Evolutionary conservation across 2,888 invertebrate genomes (phyloP).

Genomic region (Polylopha cassiicola): DNA sequence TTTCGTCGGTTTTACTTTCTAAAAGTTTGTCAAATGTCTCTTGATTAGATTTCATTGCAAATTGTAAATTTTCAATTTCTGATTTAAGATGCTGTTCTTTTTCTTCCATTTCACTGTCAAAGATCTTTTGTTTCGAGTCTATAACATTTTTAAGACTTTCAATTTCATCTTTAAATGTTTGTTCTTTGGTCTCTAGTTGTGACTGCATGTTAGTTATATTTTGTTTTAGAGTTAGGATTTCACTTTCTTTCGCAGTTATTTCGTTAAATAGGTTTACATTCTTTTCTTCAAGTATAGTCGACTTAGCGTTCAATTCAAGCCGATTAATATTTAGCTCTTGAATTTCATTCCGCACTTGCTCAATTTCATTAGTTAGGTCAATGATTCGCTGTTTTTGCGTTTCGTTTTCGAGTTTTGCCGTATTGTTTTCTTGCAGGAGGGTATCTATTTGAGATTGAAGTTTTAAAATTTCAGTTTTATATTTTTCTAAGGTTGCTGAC

Average conservation of each 20-base stretch:
- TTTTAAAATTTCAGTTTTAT: constrained; percentile 27
- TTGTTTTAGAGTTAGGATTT: constrained; percentile 27
- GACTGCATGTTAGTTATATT: constrained; percentile 21
- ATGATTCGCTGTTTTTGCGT: constrained; percentile 14
- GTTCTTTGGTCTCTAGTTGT: constrained; percentile 16
- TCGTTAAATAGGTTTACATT: constrained; percentile 26
- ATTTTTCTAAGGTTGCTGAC: constrained; percentile 19
- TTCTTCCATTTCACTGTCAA: constrained; percentile 17
- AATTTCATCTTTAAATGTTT: too few species aligned
- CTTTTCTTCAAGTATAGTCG: constrained; percentile 24
- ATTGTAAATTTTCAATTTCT: constrained; percentile 28
- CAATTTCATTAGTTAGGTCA: constrained; percentile 23
- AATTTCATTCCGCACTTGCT: constrained; percentile 22
- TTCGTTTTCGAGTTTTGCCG: constrained; percentile 20
- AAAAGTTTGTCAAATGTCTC: constrained; percentile 28
- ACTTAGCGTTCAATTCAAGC: constrained; percentile 24
- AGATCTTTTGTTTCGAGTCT: too few species aligned
- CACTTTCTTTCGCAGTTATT: constrained; percentile 24
- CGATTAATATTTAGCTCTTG: constrained; percentile 20
- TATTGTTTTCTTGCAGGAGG: constrained; percentile 14
- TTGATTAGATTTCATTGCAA: constrained; percentile 26
- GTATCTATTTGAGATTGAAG: constrained; percentile 27
- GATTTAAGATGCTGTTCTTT: constrained; percentile 17
- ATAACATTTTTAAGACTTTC: too few species aligned
- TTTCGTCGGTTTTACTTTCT: constrained; percentile 26